phyloP scores from a whole-genome alignment of 2,888 invertebrate species.

The Bedellia somnulentella region DNA sequence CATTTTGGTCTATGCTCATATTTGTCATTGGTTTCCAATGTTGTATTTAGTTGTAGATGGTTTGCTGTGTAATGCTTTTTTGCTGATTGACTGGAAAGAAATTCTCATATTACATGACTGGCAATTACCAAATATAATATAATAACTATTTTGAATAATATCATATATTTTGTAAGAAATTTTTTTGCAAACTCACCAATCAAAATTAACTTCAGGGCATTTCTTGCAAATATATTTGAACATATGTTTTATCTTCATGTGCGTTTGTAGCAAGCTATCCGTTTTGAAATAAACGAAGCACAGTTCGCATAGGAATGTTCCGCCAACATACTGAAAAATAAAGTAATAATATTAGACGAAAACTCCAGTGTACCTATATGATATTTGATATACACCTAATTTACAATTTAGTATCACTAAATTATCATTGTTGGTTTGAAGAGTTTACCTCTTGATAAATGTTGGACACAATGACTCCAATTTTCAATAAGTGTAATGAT shows the following conservation, averaged over 20 bases:
- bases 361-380: not conserved
- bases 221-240: constrained; percentile 47
- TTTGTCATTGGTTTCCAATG: constrained; percentile 22
- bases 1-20: constrained; percentile 23
- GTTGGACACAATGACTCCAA: not conserved
- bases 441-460: not conserved
- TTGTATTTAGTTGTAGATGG: constrained; percentile 26
- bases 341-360: constrained; percentile 5
- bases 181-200: constrained; percentile 22
- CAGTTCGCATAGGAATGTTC: constrained; percentile 27
- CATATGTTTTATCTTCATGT: constrained; percentile 44
- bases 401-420: not conserved
- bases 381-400: not conserved
- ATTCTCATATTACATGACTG: not conserved
- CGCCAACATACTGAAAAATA: constrained; percentile 33
- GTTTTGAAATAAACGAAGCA: constrained; percentile 43
- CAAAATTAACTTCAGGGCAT: constrained; percentile 43
- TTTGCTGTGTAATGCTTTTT: constrained; percentile 36
- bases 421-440: not conserved
- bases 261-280: constrained; percentile 34
- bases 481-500: not conserved
- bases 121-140: not conserved
- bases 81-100: constrained; percentile 25
- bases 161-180: not conserved
- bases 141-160: not conserved